These are phyloP conservation scores for Tenthredo notha DNA, from an alignment of 2,888 invertebrate genomes.

Conservation along the genomic window DNA sequence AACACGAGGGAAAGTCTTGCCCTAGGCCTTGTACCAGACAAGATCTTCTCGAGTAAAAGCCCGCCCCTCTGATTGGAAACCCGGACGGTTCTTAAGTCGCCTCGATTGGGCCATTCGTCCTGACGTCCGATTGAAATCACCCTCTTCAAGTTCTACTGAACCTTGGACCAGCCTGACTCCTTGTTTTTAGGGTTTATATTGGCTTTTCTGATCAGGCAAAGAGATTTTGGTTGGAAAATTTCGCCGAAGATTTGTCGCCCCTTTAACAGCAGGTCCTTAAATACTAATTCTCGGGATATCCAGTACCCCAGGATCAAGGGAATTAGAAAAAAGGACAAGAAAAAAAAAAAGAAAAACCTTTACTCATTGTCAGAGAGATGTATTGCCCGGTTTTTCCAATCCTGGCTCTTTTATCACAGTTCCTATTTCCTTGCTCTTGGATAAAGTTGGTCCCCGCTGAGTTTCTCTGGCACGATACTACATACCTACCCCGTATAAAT, in stretches of 20 bases:
- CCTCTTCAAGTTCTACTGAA: conserved; percentile 21
- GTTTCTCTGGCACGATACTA: not conserved
- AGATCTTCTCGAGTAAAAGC: conserved; percentile 39
- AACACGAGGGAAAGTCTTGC: not conserved
- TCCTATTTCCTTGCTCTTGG: not conserved
- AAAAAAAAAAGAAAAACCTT: not conserved
- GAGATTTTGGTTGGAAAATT: not conserved
- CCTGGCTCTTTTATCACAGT: not conserved
- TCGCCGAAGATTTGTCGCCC: not conserved
- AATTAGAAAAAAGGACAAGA: not conserved
- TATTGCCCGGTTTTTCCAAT: not conserved
- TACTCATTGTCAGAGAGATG: not conserved
- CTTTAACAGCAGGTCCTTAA: not conserved
- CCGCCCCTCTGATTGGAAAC: conserved; percentile 64
- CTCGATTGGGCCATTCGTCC: conserved; percentile 66
- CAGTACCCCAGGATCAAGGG: not conserved
- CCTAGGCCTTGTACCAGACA: not conserved
- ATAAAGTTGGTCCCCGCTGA: conserved; percentile 37
- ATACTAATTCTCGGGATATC: not conserved
- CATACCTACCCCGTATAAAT: not conserved
- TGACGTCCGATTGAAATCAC: conserved; percentile 68
- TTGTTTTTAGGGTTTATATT: not conserved
- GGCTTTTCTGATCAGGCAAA: not conserved
- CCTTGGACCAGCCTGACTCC: not conserved
- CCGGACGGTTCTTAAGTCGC: conserved; percentile 63